phyloP scores from a whole-genome alignment of 2,888 invertebrate genomes.

The Tolmerus cingulatus region DNA sequence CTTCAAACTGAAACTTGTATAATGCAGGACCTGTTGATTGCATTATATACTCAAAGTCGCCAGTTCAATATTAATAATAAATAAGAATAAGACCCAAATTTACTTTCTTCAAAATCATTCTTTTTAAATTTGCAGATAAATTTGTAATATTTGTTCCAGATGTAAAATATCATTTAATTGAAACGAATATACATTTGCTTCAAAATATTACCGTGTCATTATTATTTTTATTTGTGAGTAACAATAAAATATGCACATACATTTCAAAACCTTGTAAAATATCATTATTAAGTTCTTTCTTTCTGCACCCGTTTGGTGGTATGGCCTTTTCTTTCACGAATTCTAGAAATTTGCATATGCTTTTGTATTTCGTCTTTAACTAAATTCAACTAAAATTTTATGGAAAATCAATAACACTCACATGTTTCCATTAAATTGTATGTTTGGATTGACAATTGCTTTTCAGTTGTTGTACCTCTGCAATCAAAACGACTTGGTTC shows the following conservation, averaged over 20 bases:
- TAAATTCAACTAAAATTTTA: neutral
- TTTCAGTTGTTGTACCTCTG: neutral
- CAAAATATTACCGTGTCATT: neutral
- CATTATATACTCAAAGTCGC: neutral
- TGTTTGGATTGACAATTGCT: neutral
- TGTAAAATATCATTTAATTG: neutral
- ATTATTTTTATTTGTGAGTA: neutral
- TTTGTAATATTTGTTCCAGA: too few species aligned
- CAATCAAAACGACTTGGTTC: neutral
- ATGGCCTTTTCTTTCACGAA: neutral
- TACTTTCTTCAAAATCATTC: neutral
- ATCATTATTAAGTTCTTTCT: neutral
- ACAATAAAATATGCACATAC: neutral
- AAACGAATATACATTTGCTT: neutral
- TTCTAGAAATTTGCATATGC: neutral
- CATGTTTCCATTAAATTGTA: conserved; percentile 19
- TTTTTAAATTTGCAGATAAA: neutral
- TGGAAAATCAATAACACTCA: conserved; percentile 23
- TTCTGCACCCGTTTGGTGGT: neutral
- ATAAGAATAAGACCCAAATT: neutral
- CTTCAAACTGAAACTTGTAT: too few species aligned
- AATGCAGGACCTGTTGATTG: neutral
- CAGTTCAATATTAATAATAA: neutral
- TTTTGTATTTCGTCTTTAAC: neutral
- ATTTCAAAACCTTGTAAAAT: neutral